phyloP scores from a whole-genome alignment of 64 coral and sea anemone genomes.

The Astreopora myriophthalma region DNA sequence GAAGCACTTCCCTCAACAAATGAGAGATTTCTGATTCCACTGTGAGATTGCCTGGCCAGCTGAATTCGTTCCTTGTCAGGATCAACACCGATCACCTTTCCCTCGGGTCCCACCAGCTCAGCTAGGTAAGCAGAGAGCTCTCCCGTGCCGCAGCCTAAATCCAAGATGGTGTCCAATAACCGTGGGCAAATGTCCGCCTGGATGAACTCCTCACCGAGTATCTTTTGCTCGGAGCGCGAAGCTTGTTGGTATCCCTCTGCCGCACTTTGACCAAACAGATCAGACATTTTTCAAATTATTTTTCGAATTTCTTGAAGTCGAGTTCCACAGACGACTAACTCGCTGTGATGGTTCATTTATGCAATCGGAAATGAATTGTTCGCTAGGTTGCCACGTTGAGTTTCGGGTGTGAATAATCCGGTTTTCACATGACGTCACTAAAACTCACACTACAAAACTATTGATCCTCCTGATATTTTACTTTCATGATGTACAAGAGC shows the following conservation, averaged over 20 bases:
- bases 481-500: no score
- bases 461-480: no score
- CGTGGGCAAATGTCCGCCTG: not conserved
- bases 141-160: conserved; percentile 30
- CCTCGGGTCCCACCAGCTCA: not conserved
- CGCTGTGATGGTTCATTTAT: no score
- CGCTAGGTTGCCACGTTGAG: no score
- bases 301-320: no score
- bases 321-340: no score
- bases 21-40: not conserved
- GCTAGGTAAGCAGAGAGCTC: not conserved
- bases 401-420: no score
- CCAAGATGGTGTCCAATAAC: not conserved
- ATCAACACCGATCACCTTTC: not conserved
- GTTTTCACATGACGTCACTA: no score
- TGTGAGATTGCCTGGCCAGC: not conserved
- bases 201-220: not conserved
- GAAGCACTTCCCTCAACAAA: conserved; percentile 12
- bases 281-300: no score
- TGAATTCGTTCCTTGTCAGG: conserved; percentile 29
- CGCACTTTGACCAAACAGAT: not conserved
- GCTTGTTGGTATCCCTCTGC: not conserved
- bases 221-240: not conserved
- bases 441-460: no score
- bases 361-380: no score